Conservation (phyloP, 35 echinoderm and acorn worm species). For the Lytechinus pictus region DNA sequence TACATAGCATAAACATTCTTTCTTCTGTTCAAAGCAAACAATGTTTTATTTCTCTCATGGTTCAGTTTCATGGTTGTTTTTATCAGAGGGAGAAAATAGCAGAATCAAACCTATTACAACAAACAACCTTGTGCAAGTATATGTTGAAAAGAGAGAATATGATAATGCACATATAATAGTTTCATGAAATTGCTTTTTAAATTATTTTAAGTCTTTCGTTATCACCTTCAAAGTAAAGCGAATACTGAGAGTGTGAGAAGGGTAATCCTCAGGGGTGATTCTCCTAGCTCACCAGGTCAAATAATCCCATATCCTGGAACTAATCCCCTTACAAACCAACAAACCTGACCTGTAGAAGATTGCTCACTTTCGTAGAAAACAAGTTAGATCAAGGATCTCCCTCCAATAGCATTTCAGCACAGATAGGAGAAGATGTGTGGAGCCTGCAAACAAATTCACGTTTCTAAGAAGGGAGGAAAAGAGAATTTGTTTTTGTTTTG, state of each 20-base stretch:
- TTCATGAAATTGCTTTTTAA: no score
- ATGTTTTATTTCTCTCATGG: no score
- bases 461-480: neutral
- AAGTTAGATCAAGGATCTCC: neutral
- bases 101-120: no score
- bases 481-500: neutral
- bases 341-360: neutral
- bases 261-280: neutral
- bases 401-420: neutral
- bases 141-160: no score
- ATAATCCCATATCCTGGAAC: conserved; percentile 46
- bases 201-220: no score
- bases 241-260: neutral
- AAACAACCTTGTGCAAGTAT: no score
- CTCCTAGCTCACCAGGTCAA: neutral
- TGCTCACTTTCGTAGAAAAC: conserved; percentile 24
- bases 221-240: neutral
- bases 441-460: neutral
- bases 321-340: neutral
- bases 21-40: no score
- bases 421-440: neutral
- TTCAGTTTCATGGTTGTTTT: no score
- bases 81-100: no score
- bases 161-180: no score
- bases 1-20: no score